phyloP scores from a whole-genome alignment of 2,113 vertebrate species.

The Prinia subflava region DNA sequence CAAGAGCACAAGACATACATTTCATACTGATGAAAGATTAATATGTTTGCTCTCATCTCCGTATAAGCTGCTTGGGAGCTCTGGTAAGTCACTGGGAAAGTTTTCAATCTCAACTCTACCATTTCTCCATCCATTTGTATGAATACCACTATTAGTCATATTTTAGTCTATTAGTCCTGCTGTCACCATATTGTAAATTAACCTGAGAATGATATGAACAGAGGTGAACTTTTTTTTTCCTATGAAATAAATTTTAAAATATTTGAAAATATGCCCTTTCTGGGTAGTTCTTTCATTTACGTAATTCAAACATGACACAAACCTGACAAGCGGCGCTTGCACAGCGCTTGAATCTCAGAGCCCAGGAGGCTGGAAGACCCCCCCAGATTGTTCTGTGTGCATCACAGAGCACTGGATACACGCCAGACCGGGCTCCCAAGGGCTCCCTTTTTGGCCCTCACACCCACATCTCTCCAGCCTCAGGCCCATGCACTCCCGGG shows the following conservation, averaged over 20 bases:
- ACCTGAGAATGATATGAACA: neutral
- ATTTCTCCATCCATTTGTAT: neutral
- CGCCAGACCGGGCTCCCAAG: fast-evolving
- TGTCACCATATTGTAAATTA: neutral
- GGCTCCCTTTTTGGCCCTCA: neutral
- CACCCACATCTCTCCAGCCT: neutral
- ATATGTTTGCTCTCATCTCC: neutral
- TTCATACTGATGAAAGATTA: neutral
- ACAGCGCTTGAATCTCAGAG: neutral
- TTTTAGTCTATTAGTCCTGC: neutral
- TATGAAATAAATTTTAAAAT: neutral
- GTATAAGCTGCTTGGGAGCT: neutral
- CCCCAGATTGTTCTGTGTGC: fast-evolving
- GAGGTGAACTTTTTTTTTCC: neutral
- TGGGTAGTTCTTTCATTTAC: neutral
- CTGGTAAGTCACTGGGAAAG: neutral
- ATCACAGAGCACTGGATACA: neutral
- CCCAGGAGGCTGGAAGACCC: neutral
- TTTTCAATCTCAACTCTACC: neutral
- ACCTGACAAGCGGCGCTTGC: fast-evolving
- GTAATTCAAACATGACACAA: neutral
- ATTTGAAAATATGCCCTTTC: neutral
- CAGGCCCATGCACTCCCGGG: neutral
- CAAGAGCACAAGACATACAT: neutral
- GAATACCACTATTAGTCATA: neutral